Evolutionary conservation across 2,888 invertebrate species (phyloP).

Genomic region (Serripes groenlandicus): DNA sequence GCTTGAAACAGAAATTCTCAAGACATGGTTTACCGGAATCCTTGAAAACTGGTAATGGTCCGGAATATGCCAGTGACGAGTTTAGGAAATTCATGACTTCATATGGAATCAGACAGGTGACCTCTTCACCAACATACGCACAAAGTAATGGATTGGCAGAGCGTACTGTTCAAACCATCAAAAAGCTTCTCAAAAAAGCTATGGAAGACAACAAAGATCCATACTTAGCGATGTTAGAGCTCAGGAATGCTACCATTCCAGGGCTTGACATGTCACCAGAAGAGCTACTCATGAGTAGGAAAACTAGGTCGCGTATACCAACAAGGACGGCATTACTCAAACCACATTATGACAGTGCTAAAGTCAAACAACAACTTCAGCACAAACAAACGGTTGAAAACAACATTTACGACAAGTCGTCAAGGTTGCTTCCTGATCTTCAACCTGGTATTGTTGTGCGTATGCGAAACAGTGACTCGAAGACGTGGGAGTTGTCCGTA

Average conservation of each 20-base stretch:
- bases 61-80: slow-evolving; percentile 32
- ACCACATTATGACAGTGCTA: slow-evolving; percentile 7
- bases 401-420: neutral
- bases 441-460: neutral
- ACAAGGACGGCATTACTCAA: neutral
- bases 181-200: slow-evolving; percentile 49
- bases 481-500: neutral
- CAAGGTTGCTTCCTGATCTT: neutral
- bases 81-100: slow-evolving; percentile 48
- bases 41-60: slow-evolving; percentile 52
- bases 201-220: slow-evolving; percentile 29
- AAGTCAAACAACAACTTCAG: slow-evolving; percentile 5
- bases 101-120: slow-evolving; percentile 44
- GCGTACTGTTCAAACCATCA: slow-evolving; percentile 53
- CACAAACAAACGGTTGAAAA: neutral
- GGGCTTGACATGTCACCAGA: neutral
- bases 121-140: slow-evolving; percentile 52
- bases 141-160: slow-evolving; percentile 55
- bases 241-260: slow-evolving; percentile 11
- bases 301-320: neutral
- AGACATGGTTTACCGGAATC: slow-evolving; percentile 55
- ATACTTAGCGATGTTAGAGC: slow-evolving; percentile 44
- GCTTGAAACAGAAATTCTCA: slow-evolving; percentile 52
- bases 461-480: neutral
- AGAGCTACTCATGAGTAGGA: neutral